Evolutionary conservation across 2,888 invertebrate species (phyloP).

Genomic region (Melanostoma scalare): DNA sequence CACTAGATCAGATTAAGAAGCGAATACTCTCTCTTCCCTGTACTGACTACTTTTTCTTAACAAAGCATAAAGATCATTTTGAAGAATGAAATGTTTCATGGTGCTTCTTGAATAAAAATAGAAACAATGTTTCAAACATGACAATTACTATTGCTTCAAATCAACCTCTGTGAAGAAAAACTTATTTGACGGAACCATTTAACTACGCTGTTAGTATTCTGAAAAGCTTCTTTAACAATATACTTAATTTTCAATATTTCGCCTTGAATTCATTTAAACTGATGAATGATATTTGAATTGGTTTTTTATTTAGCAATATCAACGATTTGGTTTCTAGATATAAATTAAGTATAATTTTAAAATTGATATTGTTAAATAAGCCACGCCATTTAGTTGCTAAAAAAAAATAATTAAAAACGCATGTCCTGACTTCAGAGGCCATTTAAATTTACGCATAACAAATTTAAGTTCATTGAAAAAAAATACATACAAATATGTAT

Average conservation of each 20-base stretch:
- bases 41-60: too few relatives aligned
- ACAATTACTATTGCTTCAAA: too few relatives aligned
- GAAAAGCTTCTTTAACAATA: neutral
- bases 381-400: conserved; percentile 6
- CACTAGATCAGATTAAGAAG: too few relatives aligned
- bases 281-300: conserved; percentile 58
- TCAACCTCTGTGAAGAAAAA: too few relatives aligned
- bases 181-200: too few relatives aligned
- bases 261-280: conserved; percentile 65
- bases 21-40: too few relatives aligned
- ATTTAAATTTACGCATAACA: conserved; percentile 56
- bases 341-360: neutral
- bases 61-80: too few relatives aligned
- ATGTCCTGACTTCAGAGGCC: conserved; percentile 67
- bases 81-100: too few relatives aligned
- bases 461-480: conserved; percentile 45
- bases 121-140: too few relatives aligned
- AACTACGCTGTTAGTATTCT: too few relatives aligned
- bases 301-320: conserved; percentile 57
- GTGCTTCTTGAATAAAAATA: too few relatives aligned
- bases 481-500: conserved; percentile 37
- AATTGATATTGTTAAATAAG: conserved; percentile 62
- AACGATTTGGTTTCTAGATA: conserved; percentile 3
- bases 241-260: conserved; percentile 39
- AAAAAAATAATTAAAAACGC: conserved; percentile 46